Percentiles rank a stretch among this genome's conserved stretches.
phyloP scores from a whole-genome alignment of 2,113 vertebrate species.

The Ochotona princeps region DNA sequence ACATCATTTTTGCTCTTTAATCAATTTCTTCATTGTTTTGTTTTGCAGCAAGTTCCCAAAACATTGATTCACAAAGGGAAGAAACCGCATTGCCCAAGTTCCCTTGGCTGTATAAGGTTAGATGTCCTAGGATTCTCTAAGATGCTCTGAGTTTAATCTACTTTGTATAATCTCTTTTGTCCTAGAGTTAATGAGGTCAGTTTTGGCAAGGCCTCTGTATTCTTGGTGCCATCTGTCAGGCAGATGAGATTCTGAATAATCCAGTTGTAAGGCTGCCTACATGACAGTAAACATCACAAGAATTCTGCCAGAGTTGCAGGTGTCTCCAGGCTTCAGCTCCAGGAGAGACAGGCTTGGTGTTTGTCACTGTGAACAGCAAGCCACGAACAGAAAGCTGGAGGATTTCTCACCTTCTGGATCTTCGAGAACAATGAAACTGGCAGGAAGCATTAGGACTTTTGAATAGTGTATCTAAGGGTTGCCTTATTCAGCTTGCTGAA shows the following conservation, averaged over 20 bases:
- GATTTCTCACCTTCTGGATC: not conserved
- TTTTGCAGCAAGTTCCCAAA: not conserved
- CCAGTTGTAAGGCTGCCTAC: not conserved
- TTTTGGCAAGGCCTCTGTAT: not conserved
- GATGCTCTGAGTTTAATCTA: conserved; percentile 43
- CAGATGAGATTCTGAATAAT: not conserved
- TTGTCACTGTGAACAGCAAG: not conserved
- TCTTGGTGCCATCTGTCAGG: not conserved
- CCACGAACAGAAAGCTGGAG: not conserved
- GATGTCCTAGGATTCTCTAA: not conserved
- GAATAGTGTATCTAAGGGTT: not conserved
- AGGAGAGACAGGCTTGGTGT: not conserved
- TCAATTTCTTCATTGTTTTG: conserved; percentile 27
- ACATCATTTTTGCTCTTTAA: conserved; percentile 26
- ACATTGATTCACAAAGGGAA: not conserved
- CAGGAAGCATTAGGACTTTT: not conserved
- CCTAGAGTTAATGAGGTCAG: conserved; percentile 47
- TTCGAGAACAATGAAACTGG: not conserved
- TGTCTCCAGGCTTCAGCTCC: not conserved
- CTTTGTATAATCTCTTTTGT: conserved; percentile 46
- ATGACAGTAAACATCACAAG: not conserved
- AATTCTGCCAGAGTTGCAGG: not conserved
- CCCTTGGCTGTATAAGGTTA: not conserved
- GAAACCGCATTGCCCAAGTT: not conserved
- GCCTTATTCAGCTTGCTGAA: not conserved